Base-by-base conservation (phyloP, 2,797 vertebrate genomes). In the Thripadectes ignobilis region DNA sequence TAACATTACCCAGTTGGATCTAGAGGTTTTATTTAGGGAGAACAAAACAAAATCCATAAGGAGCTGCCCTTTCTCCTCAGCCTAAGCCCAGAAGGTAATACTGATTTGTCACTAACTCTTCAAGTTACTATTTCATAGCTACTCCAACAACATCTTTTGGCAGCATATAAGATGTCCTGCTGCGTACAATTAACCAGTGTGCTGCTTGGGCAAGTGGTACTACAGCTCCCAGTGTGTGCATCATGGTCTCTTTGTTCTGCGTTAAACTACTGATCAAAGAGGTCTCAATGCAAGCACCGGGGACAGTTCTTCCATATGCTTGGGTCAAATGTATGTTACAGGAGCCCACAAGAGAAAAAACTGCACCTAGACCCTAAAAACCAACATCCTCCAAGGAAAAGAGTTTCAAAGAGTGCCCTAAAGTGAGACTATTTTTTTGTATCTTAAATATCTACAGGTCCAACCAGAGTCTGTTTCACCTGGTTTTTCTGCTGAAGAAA, bases 101-200 rank as follows among this genome's bases (percentile, higher is more conserved):
- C 85, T 58, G 71, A 88, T 82, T 93, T 93, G 73, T 75, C 79
- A 88, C 76, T 93, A 92, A 84, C 54, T 86, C 91, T 85, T 92
- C 77, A 88, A 90, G 74, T 74, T 91, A 81, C 74, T 84, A 51
- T 76, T 92, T 93, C 90, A 84, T 78, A 88, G 63, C 71, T 88
- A 76, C 26, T 89, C 65, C 61, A 94, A 67, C 75, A 87, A 61
- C 79, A 90, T 49, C 77, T 88, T 91, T 92, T 93, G 91, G 89
- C 89, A 93, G 80, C 22, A 10, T 68, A 29, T 58, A 38, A 90
- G 67, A 85, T 90, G 45, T 74, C 85, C 85, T 94, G 89, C 94
- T 94, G 88, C 45, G 2, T 78, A 84, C 85, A 92, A 79, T 90
- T 95, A 92, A 86, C 79, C 95, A 93, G 69, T 61, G 79, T 59